Percentiles rank a stretch among this genome's conserved stretches.
These are phyloP conservation scores for Rhynchopsitta pachyrhyncha DNA, from an alignment of 2,113 vertebrate species.

Conservation along the genomic window DNA sequence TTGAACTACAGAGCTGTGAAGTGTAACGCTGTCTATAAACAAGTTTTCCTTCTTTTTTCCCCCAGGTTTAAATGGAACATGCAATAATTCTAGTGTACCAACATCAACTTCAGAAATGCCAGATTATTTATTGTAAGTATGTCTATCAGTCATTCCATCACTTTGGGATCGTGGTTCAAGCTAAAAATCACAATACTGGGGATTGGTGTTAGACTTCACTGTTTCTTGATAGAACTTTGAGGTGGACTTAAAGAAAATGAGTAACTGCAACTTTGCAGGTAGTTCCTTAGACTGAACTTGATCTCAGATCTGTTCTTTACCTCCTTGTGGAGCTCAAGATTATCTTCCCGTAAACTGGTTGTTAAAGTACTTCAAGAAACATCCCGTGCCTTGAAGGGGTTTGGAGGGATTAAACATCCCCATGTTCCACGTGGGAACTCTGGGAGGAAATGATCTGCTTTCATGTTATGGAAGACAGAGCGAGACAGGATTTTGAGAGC, in stretches of 20 bases:
- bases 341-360: background rate
- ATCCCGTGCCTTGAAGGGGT: background rate
- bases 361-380: background rate
- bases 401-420: background rate
- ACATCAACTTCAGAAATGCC: conserved; percentile 85
- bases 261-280: background rate
- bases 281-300: background rate
- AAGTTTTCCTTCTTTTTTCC: background rate
- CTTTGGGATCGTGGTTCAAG: background rate
- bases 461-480: background rate
- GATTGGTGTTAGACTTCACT: background rate
- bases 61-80: conserved; percentile 84
- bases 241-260: background rate
- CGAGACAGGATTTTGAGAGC: background rate
- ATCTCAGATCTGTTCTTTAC: background rate
- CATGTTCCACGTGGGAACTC: background rate
- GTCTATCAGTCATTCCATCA: background rate
- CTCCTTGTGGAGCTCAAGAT: background rate
- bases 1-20: background rate
- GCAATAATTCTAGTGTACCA: conserved; percentile 83
- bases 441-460: background rate
- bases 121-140: conserved; percentile 93
- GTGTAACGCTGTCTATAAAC: conserved; percentile 11
- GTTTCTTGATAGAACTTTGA: background rate
- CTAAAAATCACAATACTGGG: background rate